Evolutionary conservation across 2,797 vertebrate species (phyloP).

Genomic region (Scarus forsteni): DNA sequence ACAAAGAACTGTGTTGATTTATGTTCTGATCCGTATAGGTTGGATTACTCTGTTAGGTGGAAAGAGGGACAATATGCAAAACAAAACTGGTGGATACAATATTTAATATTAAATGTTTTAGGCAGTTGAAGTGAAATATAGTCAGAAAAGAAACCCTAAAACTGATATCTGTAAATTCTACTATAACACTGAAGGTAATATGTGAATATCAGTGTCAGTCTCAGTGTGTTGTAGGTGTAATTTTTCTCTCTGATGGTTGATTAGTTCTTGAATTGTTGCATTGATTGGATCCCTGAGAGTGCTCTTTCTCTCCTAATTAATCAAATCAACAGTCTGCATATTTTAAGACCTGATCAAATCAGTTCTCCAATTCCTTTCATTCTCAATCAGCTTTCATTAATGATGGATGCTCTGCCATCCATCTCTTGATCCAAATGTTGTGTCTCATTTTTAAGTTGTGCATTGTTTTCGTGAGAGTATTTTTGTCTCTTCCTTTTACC

Average conservation of each 20-base stretch:
- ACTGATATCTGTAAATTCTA: background rate
- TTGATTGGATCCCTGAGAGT: constrained; percentile 63
- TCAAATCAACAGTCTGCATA: constrained; percentile 66
- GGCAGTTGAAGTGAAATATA: background rate
- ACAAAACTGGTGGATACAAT: too few relatives aligned
- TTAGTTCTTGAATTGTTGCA: constrained; percentile 44
- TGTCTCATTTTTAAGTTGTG: constrained; percentile 23
- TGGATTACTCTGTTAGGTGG: too few relatives aligned
- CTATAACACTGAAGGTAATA: background rate
- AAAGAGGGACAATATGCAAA: too few relatives aligned
- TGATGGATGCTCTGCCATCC: constrained; percentile 25
- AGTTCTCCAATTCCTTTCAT: constrained; percentile 37
- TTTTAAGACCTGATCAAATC: constrained; percentile 55
- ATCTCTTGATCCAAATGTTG: constrained; percentile 22
- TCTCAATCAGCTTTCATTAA: constrained; percentile 39
- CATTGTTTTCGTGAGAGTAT: constrained; percentile 7
- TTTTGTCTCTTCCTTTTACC: constrained; percentile 10
- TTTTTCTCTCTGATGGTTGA: constrained; percentile 57
- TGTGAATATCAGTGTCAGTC: constrained; percentile 14
- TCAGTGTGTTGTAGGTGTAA: constrained; percentile 22
- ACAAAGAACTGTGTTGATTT: too few relatives aligned
- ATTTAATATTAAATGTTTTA: too few relatives aligned
- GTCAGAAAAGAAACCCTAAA: background rate
- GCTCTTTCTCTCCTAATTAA: constrained; percentile 52
- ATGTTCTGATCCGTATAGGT: too few relatives aligned